Evolutionary conservation across 2,113 vertebrate species (phyloP).

Genomic region (Psettodes erumei): DNA sequence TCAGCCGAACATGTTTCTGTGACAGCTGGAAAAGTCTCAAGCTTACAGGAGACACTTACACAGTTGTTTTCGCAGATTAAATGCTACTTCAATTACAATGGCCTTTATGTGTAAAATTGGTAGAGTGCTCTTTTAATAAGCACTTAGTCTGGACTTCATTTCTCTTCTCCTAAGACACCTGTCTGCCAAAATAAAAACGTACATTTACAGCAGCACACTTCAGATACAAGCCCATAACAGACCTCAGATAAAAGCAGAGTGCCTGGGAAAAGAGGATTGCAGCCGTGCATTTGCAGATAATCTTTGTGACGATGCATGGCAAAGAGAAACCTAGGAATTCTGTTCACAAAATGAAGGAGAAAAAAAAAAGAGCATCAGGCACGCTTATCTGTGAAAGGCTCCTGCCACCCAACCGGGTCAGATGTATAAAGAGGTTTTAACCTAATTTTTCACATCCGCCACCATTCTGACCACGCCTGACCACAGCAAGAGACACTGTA

Average conservation of each 20-base stretch:
- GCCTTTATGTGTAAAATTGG: neutral
- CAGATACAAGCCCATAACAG: conserved; percentile 54
- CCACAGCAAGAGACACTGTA: conserved; percentile 25
- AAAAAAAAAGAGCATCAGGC: conserved; percentile 67
- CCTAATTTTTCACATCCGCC: conserved; percentile 74
- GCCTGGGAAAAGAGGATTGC: conserved; percentile 76
- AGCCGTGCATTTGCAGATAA: conserved; percentile 76
- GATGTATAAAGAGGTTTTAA: conserved; percentile 81
- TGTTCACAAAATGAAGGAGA: conserved; percentile 67
- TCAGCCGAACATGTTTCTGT: too few species aligned
- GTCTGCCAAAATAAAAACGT: conserved; percentile 17
- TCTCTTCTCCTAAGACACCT: too few species aligned
- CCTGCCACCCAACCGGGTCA: conserved; percentile 71
- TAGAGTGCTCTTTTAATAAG: neutral
- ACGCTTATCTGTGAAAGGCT: conserved; percentile 75
- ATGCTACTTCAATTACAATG: neutral
- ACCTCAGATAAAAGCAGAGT: conserved; percentile 60
- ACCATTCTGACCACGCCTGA: conserved; percentile 34
- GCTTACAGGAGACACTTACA: neutral
- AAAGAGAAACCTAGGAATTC: conserved; percentile 75
- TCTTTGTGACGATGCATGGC: conserved; percentile 65
- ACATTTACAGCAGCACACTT: conserved; percentile 18
- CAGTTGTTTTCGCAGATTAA: neutral
- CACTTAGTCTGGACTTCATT: too few species aligned
- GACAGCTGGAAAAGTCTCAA: neutral